Percentiles rank a stretch among this genome's conserved stretches.
Evolutionary conservation across 2,888 invertebrate genomes (phyloP).

Genomic region (Athalia rosae): DNA sequence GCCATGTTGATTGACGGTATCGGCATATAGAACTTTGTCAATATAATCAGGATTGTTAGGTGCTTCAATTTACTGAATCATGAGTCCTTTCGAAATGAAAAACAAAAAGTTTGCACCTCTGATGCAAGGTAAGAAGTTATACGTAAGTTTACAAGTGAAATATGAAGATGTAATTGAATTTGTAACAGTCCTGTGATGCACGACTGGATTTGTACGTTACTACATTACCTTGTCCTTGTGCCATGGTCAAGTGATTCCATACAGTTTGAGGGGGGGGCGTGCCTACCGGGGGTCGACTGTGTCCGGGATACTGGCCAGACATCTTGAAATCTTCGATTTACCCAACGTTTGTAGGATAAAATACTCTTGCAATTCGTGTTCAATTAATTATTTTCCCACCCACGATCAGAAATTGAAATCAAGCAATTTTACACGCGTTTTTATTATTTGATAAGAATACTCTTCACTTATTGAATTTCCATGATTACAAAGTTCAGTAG

Average conservation of each 20-base stretch:
- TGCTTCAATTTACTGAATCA: neutral
- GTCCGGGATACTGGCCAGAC: conserved; percentile 71
- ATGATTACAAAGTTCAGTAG: conserved; percentile 1
- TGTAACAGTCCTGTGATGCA: neutral
- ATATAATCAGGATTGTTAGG: neutral
- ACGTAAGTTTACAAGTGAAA: neutral
- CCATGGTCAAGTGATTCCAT: conserved; percentile 71
- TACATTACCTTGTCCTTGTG: conserved; percentile 65
- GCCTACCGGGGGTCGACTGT: conserved; percentile 70
- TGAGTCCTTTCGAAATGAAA: too few relatives aligned
- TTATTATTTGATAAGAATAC: conserved; percentile 4
- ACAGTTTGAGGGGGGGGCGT: conserved; percentile 70
- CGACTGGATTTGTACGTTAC: neutral
- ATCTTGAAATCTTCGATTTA: conserved; percentile 58
- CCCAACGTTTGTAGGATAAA: neutral
- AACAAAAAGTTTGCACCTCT: neutral
- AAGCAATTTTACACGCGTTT: neutral
- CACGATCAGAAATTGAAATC: too few relatives aligned
- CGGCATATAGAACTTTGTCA: too few relatives aligned
- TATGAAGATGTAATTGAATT: neutral
- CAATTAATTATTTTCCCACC: neutral
- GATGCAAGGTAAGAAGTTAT: too few relatives aligned
- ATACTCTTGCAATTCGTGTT: neutral
- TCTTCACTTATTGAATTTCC: conserved; percentile 2
- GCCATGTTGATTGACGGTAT: neutral